Base-by-base conservation (phyloP, 2,888 invertebrate species). In the Bhutanitis thaidina region DNA sequence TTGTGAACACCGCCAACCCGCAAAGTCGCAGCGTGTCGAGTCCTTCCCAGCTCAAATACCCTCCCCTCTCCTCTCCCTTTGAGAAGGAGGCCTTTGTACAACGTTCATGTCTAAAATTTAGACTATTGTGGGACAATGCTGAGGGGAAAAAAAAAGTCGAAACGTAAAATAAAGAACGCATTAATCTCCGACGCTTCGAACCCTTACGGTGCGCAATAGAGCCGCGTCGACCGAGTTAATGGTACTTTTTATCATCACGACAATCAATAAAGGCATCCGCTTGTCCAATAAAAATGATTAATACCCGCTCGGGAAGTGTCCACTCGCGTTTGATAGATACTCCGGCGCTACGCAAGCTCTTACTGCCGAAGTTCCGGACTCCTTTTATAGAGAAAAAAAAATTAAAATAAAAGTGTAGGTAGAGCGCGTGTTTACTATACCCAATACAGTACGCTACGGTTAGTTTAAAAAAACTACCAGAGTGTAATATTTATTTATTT, bases 201-300 rank as follows among this genome's bases (percentile, higher is more conserved):
- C 49, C 54, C 41, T 41, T 29, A 38, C 43, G 32, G 37, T 25
- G 51, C 39, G 37, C 37, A 53, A 40, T 43, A 46, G 44, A 49
- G 53, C 25, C 58, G 53, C 61, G 56, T 51, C 57, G 62, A 49
- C 36, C 41, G 58, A 73, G 73, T 72, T 80, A 79, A 81, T 79
- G 77, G 74, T 61, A 61, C 68, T 73, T 77, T n/a, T 78, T 77
- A 80, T 81, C 76, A 78, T 71, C 72, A 57, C 58, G 54, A 71
- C 75, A 78, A 80, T 79, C 81, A 79, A 77, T 80, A 77, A 72
- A 71, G 64, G 62, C 67, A 59, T 66, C 69, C 68, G 62, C 62
- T 59, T 69, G 77, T 71, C 75, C 76, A 75, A 82, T 81, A 81
- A 81, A 80, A 80, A 77, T 82, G 82, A 82, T 82, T 80, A 80